phyloP scores from a whole-genome alignment of 2,797 vertebrate genomes.

The Geotria australis region DNA sequence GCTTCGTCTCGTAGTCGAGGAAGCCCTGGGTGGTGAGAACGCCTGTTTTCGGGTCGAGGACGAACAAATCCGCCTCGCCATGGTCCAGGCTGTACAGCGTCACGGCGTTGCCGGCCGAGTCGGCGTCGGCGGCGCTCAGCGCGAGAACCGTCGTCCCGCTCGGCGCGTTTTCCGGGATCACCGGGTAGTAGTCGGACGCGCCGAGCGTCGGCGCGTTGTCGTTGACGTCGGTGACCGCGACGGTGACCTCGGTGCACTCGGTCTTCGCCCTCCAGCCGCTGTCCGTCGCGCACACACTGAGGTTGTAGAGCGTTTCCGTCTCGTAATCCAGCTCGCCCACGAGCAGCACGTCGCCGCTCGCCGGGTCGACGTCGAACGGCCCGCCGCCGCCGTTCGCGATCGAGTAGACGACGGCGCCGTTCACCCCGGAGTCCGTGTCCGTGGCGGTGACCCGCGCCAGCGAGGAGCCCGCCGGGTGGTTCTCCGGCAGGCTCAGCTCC shows the following conservation, averaged over 20 bases:
- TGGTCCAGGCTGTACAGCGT: slow-evolving; percentile 66
- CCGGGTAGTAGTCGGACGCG: slow-evolving; percentile 49
- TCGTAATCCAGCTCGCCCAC: slow-evolving; percentile 53
- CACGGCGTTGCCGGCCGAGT: slow-evolving; percentile 52
- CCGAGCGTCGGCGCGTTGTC: slow-evolving; percentile 62
- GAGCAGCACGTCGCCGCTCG: slow-evolving; percentile 42
- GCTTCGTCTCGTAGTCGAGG: slow-evolving; percentile 82
- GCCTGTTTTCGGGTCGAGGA: slow-evolving; percentile 79
- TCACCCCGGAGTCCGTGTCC: slow-evolving; percentile 53
- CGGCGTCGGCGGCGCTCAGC: slow-evolving; percentile 43
- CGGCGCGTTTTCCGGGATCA: slow-evolving; percentile 70
- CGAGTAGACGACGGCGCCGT: slow-evolving; percentile 46
- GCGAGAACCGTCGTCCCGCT: slow-evolving; percentile 73
- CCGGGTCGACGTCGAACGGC: slow-evolving; percentile 42
- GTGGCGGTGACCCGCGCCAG: slow-evolving; percentile 53
- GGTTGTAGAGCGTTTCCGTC: slow-evolving; percentile 34
- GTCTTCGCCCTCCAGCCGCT: slow-evolving; percentile 75
- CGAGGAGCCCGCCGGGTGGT: slow-evolving; percentile 38
- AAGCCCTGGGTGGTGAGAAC: slow-evolving; percentile 90
- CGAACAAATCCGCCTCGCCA: slow-evolving; percentile 81
- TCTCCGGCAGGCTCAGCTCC: slow-evolving; percentile 43
- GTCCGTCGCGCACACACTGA: slow-evolving; percentile 47
- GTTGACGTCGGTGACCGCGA: slow-evolving; percentile 57
- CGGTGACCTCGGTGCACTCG: slow-evolving; percentile 38
- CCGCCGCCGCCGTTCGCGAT: slow-evolving; percentile 41